phyloP scores from a whole-genome alignment of 1,140 invertebrate species.

The Tetragonula clypearis region DNA sequence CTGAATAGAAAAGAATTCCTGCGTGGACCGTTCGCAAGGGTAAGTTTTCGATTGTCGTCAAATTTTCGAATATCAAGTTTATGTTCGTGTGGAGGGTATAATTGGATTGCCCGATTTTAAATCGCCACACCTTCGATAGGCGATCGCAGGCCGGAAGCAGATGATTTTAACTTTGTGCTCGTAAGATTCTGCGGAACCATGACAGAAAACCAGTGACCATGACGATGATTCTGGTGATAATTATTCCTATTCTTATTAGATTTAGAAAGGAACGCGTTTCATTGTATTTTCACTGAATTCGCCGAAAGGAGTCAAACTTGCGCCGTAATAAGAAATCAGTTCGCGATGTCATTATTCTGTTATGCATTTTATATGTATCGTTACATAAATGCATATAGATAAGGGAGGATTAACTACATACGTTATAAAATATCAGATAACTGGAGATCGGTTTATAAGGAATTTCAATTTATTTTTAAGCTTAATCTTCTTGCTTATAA shows the following conservation, averaged over 20 bases:
- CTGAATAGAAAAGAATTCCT: conserved; percentile 66
- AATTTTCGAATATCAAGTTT: not conserved
- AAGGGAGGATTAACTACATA: not conserved
- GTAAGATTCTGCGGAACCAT: conserved; percentile 62
- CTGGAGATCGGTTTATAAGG: not conserved
- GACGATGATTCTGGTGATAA: conserved; percentile 53
- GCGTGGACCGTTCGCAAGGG: conserved; percentile 72
- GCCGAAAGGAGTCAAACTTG: too few species aligned
- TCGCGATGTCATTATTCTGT: not conserved
- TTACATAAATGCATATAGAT: conserved; percentile 25
- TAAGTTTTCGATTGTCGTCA: conserved; percentile 59
- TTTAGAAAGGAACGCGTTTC: conserved; percentile 34
- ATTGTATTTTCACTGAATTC: conserved; percentile 28
- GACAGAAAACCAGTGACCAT: conserved; percentile 72
- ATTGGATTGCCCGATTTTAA: not conserved
- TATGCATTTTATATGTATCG: not conserved
- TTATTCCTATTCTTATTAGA: conserved; percentile 24
- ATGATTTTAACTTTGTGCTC: conserved; percentile 66
- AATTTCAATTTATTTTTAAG: not conserved
- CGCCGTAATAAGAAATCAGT: not conserved
- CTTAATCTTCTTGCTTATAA: not conserved
- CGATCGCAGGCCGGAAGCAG: conserved; percentile 62
- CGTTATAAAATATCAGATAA: not conserved
- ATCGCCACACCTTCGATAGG: conserved; percentile 33
- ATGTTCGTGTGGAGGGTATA: not conserved